These are phyloP conservation scores for Philaethria dido DNA, from an alignment of 2,888 invertebrate species.

Conservation along the genomic window DNA sequence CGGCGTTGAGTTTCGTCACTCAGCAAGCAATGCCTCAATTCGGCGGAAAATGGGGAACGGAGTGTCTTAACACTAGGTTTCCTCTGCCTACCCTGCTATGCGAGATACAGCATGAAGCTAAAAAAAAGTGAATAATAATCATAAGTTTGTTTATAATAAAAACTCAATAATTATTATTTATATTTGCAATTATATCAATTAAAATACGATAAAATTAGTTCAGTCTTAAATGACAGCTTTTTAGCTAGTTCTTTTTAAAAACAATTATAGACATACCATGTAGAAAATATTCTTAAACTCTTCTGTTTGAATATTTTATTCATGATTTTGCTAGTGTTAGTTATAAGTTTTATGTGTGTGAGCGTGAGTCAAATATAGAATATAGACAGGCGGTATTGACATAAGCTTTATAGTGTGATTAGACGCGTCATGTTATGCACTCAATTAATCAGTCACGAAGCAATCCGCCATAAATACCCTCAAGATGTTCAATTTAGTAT, in stretches of 20 bases:
- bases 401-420: slow-evolving; percentile 59
- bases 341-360: background rate
- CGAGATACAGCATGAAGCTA: too few relatives aligned
- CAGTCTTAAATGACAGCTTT: background rate
- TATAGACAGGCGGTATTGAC: slow-evolving; percentile 32
- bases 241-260: background rate
- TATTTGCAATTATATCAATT: background rate
- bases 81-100: too few relatives aligned
- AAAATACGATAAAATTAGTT: background rate
- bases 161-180: background rate
- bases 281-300: background rate
- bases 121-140: background rate
- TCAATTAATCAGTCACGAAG: slow-evolving; percentile 63
- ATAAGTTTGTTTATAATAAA: background rate
- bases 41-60: too few relatives aligned
- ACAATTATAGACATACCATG: background rate
- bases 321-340: too few relatives aligned
- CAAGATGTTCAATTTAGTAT: slow-evolving; percentile 32
- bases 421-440: slow-evolving; percentile 65
- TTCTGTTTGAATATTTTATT: too few relatives aligned
- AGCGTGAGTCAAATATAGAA: slow-evolving; percentile 13
- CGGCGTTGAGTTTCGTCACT: too few relatives aligned
- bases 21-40: too few relatives aligned
- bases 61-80: too few relatives aligned
- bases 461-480: slow-evolving; percentile 44